Evolutionary conservation across 2,888 invertebrate species (phyloP).

Genomic region (Eudemis profundana): DNA sequence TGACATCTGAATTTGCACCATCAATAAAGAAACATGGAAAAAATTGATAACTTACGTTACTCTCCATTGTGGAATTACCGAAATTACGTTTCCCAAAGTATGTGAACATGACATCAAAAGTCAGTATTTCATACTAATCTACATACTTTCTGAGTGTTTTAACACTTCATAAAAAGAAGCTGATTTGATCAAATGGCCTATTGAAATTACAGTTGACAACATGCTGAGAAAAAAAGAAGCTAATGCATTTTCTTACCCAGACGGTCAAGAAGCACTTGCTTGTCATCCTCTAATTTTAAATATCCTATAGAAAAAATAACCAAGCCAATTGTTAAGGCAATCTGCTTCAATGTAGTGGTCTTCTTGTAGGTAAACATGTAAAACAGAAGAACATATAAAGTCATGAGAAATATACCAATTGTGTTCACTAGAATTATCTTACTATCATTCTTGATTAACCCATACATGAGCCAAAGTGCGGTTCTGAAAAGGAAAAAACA

Average conservation of each 20-base stretch:
- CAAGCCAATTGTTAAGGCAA: constrained; percentile 79
- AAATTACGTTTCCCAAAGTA: no score
- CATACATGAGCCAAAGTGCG: constrained; percentile 93
- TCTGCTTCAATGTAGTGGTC: constrained; percentile 86
- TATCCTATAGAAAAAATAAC: constrained; percentile 86
- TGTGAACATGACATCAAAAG: no score
- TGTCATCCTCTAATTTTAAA: constrained; percentile 83
- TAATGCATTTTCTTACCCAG: constrained; percentile 83
- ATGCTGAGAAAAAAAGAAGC: constrained; percentile 1
- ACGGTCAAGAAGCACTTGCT: constrained; percentile 80
- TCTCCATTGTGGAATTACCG: no score
- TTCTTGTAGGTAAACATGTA: constrained; percentile 90
- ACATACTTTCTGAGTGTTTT: no score
- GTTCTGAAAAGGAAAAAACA: constrained; percentile 83
- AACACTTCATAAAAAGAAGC: no score
- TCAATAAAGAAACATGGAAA: no score
- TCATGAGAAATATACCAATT: constrained; percentile 89
- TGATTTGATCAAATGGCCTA: no score
- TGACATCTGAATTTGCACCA: no score
- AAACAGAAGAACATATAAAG: constrained; percentile 89
- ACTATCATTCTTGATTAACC: constrained; percentile 88
- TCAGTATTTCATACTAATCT: no score
- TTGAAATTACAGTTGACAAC: neutral
- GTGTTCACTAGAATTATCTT: constrained; percentile 91
- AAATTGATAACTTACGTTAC: no score